Percentiles rank a stretch among this genome's conserved stretches.
These are phyloP conservation scores for Ophthalmolycus amberensis DNA, from an alignment of 2,113 vertebrate species.

Conservation along the genomic window DNA sequence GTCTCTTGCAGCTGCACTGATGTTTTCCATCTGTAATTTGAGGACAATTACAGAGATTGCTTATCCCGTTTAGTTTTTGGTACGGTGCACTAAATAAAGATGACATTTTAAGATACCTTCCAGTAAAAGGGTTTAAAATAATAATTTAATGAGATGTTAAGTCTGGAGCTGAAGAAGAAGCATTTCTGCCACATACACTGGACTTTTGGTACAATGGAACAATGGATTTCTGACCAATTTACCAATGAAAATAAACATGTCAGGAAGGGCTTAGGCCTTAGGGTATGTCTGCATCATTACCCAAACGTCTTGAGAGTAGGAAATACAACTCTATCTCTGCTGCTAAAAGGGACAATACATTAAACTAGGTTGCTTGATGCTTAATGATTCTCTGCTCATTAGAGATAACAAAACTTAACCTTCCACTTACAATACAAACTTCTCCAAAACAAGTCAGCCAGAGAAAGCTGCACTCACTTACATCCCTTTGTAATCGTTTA, in stretches of 20 bases:
- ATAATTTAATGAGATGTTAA: background rate
- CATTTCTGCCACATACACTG: background rate
- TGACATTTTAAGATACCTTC: background rate
- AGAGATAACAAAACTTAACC: background rate
- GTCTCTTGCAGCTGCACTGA: constrained; percentile 14
- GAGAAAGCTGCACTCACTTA: background rate
- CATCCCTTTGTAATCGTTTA: constrained; percentile 8
- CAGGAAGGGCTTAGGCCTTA: too few species aligned
- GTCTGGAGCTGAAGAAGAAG: background rate
- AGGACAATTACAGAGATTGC: constrained; percentile 15
- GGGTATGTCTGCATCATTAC: background rate
- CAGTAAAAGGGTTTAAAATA: constrained; percentile 5
- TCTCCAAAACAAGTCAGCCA: constrained; percentile 5
- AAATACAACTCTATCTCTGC: background rate
- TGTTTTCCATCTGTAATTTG: constrained; percentile 36
- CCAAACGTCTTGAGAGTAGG: background rate
- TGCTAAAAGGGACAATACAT: background rate
- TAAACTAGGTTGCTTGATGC: background rate
- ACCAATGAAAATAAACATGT: background rate
- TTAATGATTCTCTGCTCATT: background rate
- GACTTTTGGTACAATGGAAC: background rate
- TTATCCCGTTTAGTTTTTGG: background rate
- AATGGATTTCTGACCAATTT: too few species aligned
- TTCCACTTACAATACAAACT: background rate
- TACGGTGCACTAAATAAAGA: background rate